A percentile compares a stretch with the other conserved stretches of the same genome.
phyloP scores from a whole-genome alignment of 2,888 invertebrate genomes.

The Lissocephala sabroskyi region DNA sequence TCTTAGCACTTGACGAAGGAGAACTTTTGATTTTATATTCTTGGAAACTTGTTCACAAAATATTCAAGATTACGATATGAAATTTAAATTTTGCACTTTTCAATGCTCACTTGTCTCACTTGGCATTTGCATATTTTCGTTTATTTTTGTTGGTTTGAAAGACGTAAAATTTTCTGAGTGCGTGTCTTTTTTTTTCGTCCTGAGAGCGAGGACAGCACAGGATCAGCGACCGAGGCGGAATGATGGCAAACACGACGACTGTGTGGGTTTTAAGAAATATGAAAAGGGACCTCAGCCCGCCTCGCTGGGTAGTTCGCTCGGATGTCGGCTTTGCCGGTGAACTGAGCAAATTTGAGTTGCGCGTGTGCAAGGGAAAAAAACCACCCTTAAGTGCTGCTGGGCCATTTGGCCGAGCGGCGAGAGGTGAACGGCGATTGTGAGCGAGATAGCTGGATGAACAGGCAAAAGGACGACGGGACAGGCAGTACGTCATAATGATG shows the following conservation, averaged over 20 bases:
- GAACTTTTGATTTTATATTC: slow-evolving; percentile 1
- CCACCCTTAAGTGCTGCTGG: slow-evolving; percentile 27
- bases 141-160: neutral
- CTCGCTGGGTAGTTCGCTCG: slow-evolving; percentile 13
- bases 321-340: slow-evolving; percentile 32
- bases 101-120: no score
- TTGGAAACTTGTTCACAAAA: no score
- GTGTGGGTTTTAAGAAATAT: slow-evolving; percentile 66
- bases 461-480: slow-evolving; percentile 47
- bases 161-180: neutral
- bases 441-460: slow-evolving; percentile 37
- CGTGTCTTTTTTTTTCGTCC: neutral
- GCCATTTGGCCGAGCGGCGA: no score
- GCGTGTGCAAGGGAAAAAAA: slow-evolving; percentile 17
- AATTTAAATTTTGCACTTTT: no score
- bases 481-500: slow-evolving; percentile 43
- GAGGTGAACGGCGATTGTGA: slow-evolving; percentile 30
- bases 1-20: neutral
- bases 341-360: slow-evolving; percentile 37
- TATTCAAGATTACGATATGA: neutral
- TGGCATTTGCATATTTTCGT: neutral
- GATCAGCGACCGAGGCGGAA: slow-evolving; percentile 68
- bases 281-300: slow-evolving; percentile 37
- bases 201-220: slow-evolving; percentile 51
- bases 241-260: slow-evolving; percentile 53